Evolutionary conservation across 2,888 invertebrate genomes (phyloP), one percentile per base, ranked within the genome.

Genomic region (Ormyrus nitidulus): DNA sequence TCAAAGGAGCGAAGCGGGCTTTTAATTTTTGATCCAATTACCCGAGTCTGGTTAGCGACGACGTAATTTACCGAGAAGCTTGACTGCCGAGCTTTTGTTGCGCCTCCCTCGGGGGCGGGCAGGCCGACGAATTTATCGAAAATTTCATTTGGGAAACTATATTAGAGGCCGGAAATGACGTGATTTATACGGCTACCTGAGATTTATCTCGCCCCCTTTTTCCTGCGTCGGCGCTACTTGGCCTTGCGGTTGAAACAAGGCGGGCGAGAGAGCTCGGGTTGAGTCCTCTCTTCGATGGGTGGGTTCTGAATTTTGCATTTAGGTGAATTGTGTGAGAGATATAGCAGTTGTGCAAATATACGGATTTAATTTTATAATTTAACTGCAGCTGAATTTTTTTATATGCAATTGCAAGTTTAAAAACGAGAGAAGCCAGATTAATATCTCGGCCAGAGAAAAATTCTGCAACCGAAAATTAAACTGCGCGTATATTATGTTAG

Each of bases 21-120:
- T 76, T 75, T 76, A 76, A 76, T 76, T 80, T 80, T 80, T 76
- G 71, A 80, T 80, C 66, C 76, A 76, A 80, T 80, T 80, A 80
- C 61, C 68, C 66, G 48, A 48, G 54, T 10, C 53, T n/a, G 7
- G 49, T 34, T 34, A 34, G 53, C 61, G 44, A 68, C 49, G 76
- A 53, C 76, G 71, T 76, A 75, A 80, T 80, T 75, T 54, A 58
- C 69, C 64, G 49, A 34, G 34, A 48, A 51, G 70, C 58, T 62
- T 65, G 71, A 44, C 53, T 56, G 59, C 46, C 34, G 11, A 44
- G 62, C 49, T 64, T 64, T 64, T 65, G 71, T 64, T 64, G 53
- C 75, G 7, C 19, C 13, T 46, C 9, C 53, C 6, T 49, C 56
- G 70, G 51, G 66, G 46, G 10, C 2, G 2, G 34, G 34, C 34